Evolutionary conservation across 2,113 vertebrate species (phyloP).

Genomic region (Helogale parvula): DNA sequence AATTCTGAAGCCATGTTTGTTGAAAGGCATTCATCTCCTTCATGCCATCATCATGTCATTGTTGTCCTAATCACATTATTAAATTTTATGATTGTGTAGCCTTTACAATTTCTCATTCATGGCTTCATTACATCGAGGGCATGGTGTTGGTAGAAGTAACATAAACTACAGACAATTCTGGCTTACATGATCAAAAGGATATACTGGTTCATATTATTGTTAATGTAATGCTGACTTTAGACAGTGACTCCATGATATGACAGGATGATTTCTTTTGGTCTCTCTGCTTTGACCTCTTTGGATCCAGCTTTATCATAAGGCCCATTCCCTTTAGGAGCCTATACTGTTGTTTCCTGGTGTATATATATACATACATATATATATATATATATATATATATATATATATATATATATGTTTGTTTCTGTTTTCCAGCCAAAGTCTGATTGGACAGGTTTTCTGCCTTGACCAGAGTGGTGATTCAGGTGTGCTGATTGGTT

Average conservation of each 20-base stretch:
- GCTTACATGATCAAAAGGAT: not conserved
- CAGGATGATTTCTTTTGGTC: not conserved
- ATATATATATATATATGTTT: not conserved
- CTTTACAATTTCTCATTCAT: not conserved
- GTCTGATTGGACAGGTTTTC: not conserved
- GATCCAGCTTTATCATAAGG: not conserved
- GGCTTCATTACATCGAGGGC: not conserved
- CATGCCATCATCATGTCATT: not conserved
- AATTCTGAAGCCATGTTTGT: not conserved
- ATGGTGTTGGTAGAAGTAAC: slow-evolving; percentile 12
- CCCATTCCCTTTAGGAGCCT: not conserved
- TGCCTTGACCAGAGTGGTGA: not conserved
- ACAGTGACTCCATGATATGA: not conserved
- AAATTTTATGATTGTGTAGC: not conserved
- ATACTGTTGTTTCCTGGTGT: not conserved
- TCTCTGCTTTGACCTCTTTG: not conserved
- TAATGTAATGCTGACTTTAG: not conserved
- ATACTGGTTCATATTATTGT: not conserved
- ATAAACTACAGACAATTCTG: not conserved
- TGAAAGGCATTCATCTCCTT: not conserved
- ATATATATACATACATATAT: too few species aligned
- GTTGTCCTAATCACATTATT: not conserved
- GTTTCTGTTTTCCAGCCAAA: not conserved
- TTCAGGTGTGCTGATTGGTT: not conserved
- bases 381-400: too few species aligned